These are phyloP conservation scores for Rambutsinella grinnellia DNA, from an alignment of 2,888 invertebrate species.

Conservation along the genomic window DNA sequence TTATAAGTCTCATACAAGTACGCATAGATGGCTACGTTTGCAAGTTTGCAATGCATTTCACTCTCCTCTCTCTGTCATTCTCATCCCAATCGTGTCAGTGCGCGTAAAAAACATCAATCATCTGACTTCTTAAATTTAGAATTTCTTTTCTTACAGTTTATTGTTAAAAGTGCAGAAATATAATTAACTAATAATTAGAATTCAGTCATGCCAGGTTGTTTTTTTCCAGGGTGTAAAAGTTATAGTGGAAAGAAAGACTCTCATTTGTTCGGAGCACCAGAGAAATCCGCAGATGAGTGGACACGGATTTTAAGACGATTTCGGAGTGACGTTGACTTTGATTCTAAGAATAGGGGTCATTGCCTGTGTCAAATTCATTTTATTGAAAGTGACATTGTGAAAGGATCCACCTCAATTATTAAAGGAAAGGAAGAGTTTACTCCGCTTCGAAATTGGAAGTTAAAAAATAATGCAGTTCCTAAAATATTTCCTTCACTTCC, in stretches of 20 bases:
- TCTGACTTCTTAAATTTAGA: too few species aligned
- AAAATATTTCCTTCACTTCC: neutral
- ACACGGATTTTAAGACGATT: neutral
- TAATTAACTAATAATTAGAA: too few species aligned
- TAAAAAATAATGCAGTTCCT: neutral
- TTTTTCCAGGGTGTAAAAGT: slow-evolving; percentile 17
- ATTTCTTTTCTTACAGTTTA: too few species aligned
- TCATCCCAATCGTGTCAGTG: too few species aligned
- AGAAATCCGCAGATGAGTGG: neutral
- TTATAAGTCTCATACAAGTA: too few species aligned
- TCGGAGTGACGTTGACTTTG: neutral
- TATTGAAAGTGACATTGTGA: neutral
- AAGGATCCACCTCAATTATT: neutral
- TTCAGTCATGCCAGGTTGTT: slow-evolving; percentile 20
- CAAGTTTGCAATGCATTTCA: too few species aligned
- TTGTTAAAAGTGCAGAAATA: too few species aligned
- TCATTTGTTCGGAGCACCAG: neutral
- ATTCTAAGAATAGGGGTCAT: neutral
- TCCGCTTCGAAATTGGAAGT: neutral
- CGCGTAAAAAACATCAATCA: too few species aligned
- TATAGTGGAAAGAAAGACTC: neutral
- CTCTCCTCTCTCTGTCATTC: too few species aligned
- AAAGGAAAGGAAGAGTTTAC: neutral
- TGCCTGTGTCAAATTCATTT: slow-evolving; percentile 8
- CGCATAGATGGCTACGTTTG: too few species aligned